Evolutionary conservation across 2,113 vertebrate species (phyloP).

Genomic region (Labeo rohita): DNA sequence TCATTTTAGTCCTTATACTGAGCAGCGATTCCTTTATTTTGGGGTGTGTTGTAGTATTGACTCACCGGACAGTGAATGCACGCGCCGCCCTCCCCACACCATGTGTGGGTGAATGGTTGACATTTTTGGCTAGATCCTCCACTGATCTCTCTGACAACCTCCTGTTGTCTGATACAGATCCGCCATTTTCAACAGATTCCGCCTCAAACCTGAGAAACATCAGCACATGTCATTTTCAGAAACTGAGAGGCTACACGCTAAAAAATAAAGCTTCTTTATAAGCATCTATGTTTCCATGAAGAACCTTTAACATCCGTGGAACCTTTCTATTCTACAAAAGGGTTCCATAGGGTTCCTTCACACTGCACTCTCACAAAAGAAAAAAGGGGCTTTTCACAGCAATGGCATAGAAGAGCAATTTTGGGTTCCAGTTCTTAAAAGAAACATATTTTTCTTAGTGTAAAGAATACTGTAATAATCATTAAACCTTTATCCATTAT

Average conservation of each 20-base stretch:
- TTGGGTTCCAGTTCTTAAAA: neutral
- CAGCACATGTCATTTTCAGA: neutral
- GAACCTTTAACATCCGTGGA: neutral
- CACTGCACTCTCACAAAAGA: too few relatives aligned
- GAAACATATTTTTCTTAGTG: neutral
- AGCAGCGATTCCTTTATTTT: neutral
- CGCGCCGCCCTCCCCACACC: constrained; percentile 79
- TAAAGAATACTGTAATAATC: too few relatives aligned
- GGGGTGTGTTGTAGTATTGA: neutral
- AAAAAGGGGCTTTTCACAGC: neutral
- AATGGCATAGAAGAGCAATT: neutral
- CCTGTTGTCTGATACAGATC: constrained; percentile 74
- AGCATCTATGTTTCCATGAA: neutral
- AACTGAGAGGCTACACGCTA: neutral
- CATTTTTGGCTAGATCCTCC: constrained; percentile 87
- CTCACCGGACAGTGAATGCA: constrained; percentile 86
- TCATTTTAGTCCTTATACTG: neutral
- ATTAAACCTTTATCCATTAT: too few relatives aligned
- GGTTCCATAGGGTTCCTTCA: too few relatives aligned
- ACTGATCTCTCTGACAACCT: constrained; percentile 82
- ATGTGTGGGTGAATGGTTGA: constrained; percentile 70
- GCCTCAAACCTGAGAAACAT: constrained; percentile 79
- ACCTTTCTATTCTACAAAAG: too few relatives aligned
- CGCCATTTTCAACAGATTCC: constrained; percentile 85
- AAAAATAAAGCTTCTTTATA: neutral